Evolutionary conservation across 1,140 invertebrate genomes (phyloP), one percentile per base, ranked within the genome.

Genomic region (Caenorhabditis tropicalis): DNA sequence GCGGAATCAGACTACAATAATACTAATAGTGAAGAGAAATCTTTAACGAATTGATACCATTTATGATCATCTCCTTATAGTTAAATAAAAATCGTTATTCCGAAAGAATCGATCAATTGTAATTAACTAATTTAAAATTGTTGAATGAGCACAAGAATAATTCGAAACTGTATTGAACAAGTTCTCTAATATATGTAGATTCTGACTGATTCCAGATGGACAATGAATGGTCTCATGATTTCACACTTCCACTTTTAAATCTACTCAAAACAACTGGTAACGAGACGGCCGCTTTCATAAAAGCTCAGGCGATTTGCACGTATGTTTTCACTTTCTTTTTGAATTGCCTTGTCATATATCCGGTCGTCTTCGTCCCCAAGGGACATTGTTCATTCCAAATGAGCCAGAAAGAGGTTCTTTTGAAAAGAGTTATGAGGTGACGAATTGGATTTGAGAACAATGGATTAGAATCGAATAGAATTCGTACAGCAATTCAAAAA

Each of bases 141-240:
- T n/a, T n/a, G n/a, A n/a, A n/a, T n/a, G n/a, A n/a, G n/a, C n/a
- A n/a, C n/a, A n/a, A n/a, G n/a, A n/a, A n/a, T n/a, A n/a, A n/a
- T n/a, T n/a, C n/a, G n/a, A n/a, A n/a, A n/a, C n/a, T n/a, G n/a
- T n/a, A n/a, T n/a, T n/a, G n/a, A n/a, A n/a, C n/a, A n/a, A n/a
- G n/a, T n/a, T n/a, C n/a, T n/a, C n/a, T n/a, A n/a, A n/a, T n/a
- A n/a, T n/a, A n/a, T n/a, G n/a, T n/a, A n/a, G n/a, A n/a, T n/a
- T n/a, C n/a, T n/a, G n/a, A n/a, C 2, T 10, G 16, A 33, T 56
- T 60, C 12, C 74, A 85, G 79, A 85, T 85, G 83, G 83, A 85
- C 56, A 85, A 85, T 79, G 83, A 85, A 60, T 85, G 83, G 83
- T 85, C 83, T 19, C 51, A 79, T 9, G 83, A 80, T n/a, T 85